Evolutionary conservation across 2,113 vertebrate genomes (phyloP).

Genomic region (Variabilichromis moorii): DNA sequence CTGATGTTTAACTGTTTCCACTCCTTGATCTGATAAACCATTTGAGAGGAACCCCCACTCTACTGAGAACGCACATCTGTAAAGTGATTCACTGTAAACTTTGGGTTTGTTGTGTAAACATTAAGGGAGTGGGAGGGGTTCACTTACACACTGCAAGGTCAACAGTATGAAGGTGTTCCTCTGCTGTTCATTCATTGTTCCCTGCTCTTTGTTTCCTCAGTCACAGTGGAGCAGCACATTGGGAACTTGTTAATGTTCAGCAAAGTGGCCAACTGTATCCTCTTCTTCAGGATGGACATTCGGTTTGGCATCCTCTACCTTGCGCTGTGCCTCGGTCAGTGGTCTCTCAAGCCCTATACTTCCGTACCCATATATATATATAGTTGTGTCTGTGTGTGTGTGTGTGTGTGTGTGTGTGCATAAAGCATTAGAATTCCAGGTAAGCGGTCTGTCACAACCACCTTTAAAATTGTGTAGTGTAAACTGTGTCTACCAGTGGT

Average conservation of each 20-base stretch:
- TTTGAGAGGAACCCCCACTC: background rate
- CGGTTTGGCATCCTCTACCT: constrained; percentile 89
- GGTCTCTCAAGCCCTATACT: background rate
- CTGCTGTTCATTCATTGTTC: background rate
- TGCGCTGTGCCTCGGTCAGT: constrained; percentile 86
- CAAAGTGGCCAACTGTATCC: constrained; percentile 90
- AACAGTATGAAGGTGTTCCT: background rate
- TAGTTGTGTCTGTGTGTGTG: no score
- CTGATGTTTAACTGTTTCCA: background rate
- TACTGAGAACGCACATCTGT: background rate
- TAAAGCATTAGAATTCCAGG: background rate
- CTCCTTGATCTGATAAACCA: background rate
- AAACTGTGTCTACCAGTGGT: background rate
- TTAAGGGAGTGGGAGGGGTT: background rate
- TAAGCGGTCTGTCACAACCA: background rate
- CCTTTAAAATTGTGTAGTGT: background rate
- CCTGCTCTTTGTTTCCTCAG: constrained; percentile 9
- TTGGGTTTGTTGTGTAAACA: constrained; percentile 34
- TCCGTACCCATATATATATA: fast-evolving
- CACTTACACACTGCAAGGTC: background rate
- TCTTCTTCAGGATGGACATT: constrained; percentile 93
- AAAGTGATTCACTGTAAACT: background rate
- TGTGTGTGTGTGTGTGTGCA: fast-evolving
- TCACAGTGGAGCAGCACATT: constrained; percentile 90
- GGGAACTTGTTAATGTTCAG: constrained; percentile 97